Conservation (phyloP, 2,888 invertebrate genomes). For the Campoplex nolae region DNA sequence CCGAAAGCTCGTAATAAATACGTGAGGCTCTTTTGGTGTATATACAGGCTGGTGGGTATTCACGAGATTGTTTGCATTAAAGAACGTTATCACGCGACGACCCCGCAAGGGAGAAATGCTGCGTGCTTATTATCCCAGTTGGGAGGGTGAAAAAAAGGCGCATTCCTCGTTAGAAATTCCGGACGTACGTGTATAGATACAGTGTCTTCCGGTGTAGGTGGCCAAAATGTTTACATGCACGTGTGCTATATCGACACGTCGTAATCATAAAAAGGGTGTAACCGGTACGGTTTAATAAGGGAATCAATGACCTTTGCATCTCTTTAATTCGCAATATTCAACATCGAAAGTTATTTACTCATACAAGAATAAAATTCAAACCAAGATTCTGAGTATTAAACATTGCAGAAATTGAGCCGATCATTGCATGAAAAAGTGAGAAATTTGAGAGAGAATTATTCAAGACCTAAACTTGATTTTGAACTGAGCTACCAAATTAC, state of each 20-base stretch:
- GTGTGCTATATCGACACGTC: constrained; percentile 5
- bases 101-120: constrained; percentile 53
- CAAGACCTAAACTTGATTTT: no score
- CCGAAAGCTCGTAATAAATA: constrained; percentile 36
- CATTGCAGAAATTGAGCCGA: not conserved
- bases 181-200: constrained; percentile 21
- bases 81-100: constrained; percentile 64
- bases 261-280: constrained; percentile 9
- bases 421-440: not conserved
- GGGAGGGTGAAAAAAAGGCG: constrained; percentile 46
- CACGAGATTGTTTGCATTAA: constrained; percentile 65
- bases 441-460: no score
- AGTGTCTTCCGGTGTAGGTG: constrained; percentile 27
- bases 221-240: constrained; percentile 29
- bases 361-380: no score
- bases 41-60: constrained; percentile 5
- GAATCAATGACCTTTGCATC: not conserved
- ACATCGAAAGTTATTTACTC: no score
- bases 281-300: constrained; percentile 5
- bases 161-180: constrained; percentile 63
- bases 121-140: constrained; percentile 65
- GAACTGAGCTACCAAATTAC: no score
- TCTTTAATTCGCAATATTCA: no score
- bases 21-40: constrained; percentile 18
- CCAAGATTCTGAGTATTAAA: no score